These are phyloP conservation scores for Hoplostethus mediterraneus DNA, from an alignment of 2,797 vertebrate species.

Conservation along the genomic window DNA sequence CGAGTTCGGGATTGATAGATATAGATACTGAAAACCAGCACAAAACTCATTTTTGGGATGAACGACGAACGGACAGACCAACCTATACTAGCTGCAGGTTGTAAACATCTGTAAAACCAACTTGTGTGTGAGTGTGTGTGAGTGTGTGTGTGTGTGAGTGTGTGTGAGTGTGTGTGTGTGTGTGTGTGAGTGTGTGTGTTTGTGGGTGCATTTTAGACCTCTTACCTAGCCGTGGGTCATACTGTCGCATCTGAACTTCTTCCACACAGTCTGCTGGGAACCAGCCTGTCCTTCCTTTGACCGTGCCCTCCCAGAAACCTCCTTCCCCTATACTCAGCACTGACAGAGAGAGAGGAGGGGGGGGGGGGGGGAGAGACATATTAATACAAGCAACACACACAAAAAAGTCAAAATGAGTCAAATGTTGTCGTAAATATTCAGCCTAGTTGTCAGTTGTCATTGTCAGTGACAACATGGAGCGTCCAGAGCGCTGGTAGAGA, in stretches of 20 bases:
- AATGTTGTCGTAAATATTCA: slow-evolving; percentile 33
- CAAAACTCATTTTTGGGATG: too few species aligned
- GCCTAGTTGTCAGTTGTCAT: slow-evolving; percentile 8
- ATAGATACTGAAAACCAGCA: too few species aligned
- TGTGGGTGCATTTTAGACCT: not conserved
- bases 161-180: not conserved
- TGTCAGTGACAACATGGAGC: slow-evolving; percentile 16
- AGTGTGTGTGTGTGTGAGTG: not conserved
- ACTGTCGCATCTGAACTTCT: slow-evolving; percentile 97
- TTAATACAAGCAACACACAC: too few species aligned
- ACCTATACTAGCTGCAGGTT: too few species aligned
- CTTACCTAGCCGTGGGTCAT: slow-evolving; percentile 93
- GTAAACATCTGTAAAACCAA: not conserved
- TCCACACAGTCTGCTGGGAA: slow-evolving; percentile 97
- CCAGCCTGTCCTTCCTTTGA: slow-evolving; percentile 95
- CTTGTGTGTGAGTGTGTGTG: not conserved
- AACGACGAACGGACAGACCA: too few species aligned
- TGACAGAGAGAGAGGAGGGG: slow-evolving; percentile 64
- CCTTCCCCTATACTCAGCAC: slow-evolving; percentile 97
- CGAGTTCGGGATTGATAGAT: too few species aligned
- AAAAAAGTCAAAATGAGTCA: slow-evolving; percentile 35
- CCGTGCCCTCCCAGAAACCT: slow-evolving; percentile 97
- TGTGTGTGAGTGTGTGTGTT: slow-evolving; percentile 4
- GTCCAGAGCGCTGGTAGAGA: slow-evolving; percentile 35
- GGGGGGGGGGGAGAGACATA: not conserved